Evolutionary conservation across 2,797 vertebrate species (phyloP).

Genomic region (Sarcophilus harrisii): DNA sequence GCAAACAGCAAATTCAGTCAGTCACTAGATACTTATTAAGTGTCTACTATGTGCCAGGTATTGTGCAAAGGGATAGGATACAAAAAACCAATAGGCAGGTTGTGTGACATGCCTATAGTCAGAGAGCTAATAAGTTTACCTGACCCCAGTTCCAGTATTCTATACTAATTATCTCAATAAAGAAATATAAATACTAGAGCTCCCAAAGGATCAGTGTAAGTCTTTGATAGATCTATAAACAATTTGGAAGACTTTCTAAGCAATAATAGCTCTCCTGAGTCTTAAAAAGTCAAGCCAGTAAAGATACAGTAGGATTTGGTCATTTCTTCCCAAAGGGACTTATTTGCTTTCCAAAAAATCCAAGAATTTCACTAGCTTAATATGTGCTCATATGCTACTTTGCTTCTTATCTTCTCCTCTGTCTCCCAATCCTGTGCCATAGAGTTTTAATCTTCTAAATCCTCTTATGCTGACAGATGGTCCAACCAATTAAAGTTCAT

Average conservation of each 20-base stretch:
- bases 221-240: not conserved
- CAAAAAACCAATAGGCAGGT: too few relatives aligned
- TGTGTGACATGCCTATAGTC: not conserved
- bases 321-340: not conserved
- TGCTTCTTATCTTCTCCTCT: not conserved
- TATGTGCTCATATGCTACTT: not conserved
- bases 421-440: not conserved
- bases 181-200: not conserved
- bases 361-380: not conserved
- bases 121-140: not conserved
- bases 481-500: not conserved
- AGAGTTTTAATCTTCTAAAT: not conserved
- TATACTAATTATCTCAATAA: not conserved
- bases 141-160: not conserved
- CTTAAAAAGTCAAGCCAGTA: not conserved
- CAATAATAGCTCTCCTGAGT: not conserved
- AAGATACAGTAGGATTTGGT: not conserved
- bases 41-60: too few relatives aligned
- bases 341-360: not conserved
- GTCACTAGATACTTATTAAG: too few relatives aligned
- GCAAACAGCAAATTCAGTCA: too few relatives aligned
- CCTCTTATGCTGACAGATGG: not conserved
- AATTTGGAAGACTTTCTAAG: not conserved
- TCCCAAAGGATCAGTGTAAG: not conserved
- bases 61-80: too few relatives aligned